These are phyloP conservation scores for Druon quercuslanigerum DNA, from an alignment of 1,140 invertebrate genomes.

Conservation along the genomic window DNA sequence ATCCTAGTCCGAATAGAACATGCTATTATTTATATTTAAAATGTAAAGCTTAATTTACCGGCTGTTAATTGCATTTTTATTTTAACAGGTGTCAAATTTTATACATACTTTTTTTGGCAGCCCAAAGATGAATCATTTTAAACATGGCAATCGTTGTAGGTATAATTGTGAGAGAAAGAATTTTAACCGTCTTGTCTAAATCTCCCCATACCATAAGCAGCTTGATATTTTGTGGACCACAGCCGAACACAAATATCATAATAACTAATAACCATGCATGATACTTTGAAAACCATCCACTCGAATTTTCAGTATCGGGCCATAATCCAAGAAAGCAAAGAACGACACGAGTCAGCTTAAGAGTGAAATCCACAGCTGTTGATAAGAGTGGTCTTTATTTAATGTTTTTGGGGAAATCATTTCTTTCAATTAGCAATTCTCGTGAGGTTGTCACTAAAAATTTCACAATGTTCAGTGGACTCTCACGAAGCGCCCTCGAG, in stretches of 20 bases:
- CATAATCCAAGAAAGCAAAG: slow-evolving; percentile 12
- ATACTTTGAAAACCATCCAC: neutral
- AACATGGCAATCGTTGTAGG: slow-evolving; percentile 35
- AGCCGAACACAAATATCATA: slow-evolving; percentile 20
- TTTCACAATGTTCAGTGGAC: no score
- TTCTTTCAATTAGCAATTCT: no score
- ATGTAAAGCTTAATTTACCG: no score
- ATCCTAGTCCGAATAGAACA: no score
- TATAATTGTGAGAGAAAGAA: slow-evolving; percentile 42
- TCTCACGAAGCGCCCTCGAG: no score
- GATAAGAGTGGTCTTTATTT: no score
- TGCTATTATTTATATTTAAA: no score
- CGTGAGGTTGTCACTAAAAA: no score
- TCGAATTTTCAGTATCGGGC: neutral
- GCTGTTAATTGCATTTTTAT: no score
- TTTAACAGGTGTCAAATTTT: no score
- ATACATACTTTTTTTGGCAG: slow-evolving; percentile 2
- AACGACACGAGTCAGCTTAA: neutral
- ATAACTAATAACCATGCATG: neutral
- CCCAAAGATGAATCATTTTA: slow-evolving; percentile 42
- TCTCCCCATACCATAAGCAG: slow-evolving; percentile 33
- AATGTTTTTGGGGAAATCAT: no score
- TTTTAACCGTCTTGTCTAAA: slow-evolving; percentile 43
- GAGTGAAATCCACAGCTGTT: neutral
- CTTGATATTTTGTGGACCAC: slow-evolving; percentile 37